Conservation (phyloP, 2,888 invertebrate species). For the Nebria brevicollis region DNA sequence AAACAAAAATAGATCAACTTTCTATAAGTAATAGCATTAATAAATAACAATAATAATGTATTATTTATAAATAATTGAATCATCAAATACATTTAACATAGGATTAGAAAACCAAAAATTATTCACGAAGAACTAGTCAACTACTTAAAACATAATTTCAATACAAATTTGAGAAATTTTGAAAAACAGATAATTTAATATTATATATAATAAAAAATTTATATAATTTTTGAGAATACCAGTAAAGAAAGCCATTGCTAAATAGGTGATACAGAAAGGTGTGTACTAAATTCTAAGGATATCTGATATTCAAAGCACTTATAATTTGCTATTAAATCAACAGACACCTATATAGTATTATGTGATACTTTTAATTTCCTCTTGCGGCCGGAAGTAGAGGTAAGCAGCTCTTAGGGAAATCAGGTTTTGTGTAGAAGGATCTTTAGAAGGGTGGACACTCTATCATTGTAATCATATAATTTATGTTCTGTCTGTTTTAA, state of each 20-base stretch:
- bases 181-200: too few relatives aligned
- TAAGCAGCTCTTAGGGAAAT: constrained; percentile 47
- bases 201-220: too few relatives aligned
- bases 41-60: constrained; percentile 8
- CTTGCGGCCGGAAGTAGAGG: constrained; percentile 32
- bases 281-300: constrained; percentile 21
- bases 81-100: neutral
- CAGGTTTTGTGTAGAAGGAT: constrained; percentile 36
- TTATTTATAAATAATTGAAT: neutral
- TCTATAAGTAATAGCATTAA: constrained; percentile 27
- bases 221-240: too few relatives aligned
- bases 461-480: constrained; percentile 44
- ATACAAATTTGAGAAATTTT: too few relatives aligned
- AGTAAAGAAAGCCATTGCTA: too few relatives aligned
- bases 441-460: constrained; percentile 30
- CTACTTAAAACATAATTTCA: neutral
- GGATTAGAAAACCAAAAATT: constrained; percentile 3
- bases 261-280: constrained; percentile 13
- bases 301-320: constrained; percentile 40
- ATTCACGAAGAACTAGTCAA: neutral
- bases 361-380: constrained; percentile 47
- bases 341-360: constrained; percentile 33
- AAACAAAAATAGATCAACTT: constrained; percentile 37
- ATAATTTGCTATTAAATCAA: constrained; percentile 41
- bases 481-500: constrained; percentile 25